These are phyloP conservation scores for Motacilla tschutschensis DNA, from an alignment of 2,113 vertebrate genomes.

Conservation along the genomic window DNA sequence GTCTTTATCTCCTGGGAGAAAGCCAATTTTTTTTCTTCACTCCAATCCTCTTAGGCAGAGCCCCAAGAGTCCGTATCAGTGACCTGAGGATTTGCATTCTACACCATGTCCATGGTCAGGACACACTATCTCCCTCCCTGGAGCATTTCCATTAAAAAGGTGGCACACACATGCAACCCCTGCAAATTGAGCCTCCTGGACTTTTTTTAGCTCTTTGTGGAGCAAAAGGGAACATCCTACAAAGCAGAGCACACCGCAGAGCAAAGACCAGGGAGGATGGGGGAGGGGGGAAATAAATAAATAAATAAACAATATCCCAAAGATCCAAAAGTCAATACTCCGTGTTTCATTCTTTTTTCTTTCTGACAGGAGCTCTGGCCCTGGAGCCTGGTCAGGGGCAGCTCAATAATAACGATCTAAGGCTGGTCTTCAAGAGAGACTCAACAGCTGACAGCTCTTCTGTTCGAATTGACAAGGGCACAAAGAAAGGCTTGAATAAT, in stretches of 20 bases:
- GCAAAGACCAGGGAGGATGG: neutral
- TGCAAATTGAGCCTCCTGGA: neutral
- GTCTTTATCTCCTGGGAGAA: conserved; percentile 31
- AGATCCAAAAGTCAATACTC: conserved; percentile 17
- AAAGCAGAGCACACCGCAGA: neutral
- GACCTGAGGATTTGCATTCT: conserved; percentile 8
- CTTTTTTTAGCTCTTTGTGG: neutral
- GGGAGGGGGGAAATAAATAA: neutral
- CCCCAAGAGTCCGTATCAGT: neutral
- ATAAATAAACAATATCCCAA: neutral
- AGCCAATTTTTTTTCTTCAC: conserved; percentile 8
- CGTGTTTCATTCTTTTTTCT: neutral
- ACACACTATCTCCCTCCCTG: neutral
- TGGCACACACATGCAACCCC: neutral
- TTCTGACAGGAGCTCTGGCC: conserved; percentile 22
- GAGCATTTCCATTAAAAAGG: neutral
- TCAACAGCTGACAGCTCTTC: conserved; percentile 50
- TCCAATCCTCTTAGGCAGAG: neutral
- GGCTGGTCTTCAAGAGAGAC: conserved; percentile 47
- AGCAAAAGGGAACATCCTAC: neutral
- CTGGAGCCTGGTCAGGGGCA: neutral
- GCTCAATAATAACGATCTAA: conserved; percentile 71
- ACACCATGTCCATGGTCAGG: fast-evolving
- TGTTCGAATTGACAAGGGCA: conserved; percentile 66
- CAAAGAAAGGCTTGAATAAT: conserved; percentile 62